phyloP scores from a whole-genome alignment of 2,113 vertebrate species.

The Xyliphius kryptos region DNA sequence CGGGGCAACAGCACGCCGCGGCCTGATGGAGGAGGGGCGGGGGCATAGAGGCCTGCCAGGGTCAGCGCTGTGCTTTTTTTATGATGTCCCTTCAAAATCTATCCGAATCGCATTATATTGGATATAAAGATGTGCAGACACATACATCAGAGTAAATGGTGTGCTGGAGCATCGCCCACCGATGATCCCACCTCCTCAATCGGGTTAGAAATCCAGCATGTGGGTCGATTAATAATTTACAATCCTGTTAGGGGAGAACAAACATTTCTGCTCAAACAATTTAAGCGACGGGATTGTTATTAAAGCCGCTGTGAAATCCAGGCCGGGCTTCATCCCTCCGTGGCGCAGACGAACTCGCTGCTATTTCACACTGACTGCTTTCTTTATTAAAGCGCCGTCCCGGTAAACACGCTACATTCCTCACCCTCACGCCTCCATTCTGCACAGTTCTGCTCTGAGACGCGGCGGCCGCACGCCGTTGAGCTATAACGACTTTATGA shows the following conservation, averaged over 20 bases:
- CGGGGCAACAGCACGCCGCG: conserved; percentile 40
- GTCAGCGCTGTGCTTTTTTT: conserved; percentile 57
- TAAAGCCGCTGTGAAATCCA: conserved; percentile 38
- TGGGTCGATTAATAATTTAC: conserved; percentile 77
- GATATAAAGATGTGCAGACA: conserved; percentile 73
- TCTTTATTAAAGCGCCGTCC: conserved; percentile 70
- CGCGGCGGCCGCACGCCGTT: no score
- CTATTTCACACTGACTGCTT: conserved; percentile 67
- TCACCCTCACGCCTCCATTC: conserved; percentile 29
- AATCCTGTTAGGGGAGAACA: conserved; percentile 73
- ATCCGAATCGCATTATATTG: conserved; percentile 71
- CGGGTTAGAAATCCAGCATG: conserved; percentile 65
- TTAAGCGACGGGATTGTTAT: conserved; percentile 63
- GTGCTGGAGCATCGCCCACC: conserved; percentile 57
- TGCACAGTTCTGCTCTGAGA: no score
- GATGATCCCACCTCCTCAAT: conserved; percentile 72
- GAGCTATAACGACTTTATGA: no score
- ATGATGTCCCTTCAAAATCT: conserved; percentile 73
- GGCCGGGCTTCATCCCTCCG: conserved; percentile 39
- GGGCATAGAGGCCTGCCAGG: conserved; percentile 42
- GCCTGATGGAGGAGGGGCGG: conserved; percentile 15
- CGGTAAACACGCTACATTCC: conserved; percentile 55
- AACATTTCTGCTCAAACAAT: conserved; percentile 73
- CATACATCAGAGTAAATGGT: conserved; percentile 72
- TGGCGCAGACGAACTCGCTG: conserved; percentile 58